A percentile compares a stretch with the other conserved stretches of the same genome.
These are phyloP conservation scores for Mycalesis mineus DNA, from an alignment of 2,888 invertebrate species.

Conservation along the genomic window DNA sequence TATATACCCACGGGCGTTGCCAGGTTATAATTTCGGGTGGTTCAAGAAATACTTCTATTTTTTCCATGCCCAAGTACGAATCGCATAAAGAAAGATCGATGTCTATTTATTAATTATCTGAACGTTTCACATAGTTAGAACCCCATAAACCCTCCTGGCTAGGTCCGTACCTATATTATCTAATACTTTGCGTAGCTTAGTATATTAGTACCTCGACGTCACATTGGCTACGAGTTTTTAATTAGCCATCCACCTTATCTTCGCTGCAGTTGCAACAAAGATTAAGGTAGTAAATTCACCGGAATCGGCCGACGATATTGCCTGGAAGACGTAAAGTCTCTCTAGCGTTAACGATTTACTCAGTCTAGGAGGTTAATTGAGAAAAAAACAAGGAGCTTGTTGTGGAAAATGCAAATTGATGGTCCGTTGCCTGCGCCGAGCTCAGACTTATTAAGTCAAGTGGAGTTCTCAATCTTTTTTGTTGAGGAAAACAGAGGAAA, in stretches of 20 bases:
- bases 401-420: conserved; percentile 20
- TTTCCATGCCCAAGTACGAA: too few species aligned
- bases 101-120: too few species aligned
- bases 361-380: conserved; percentile 44
- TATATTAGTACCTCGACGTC: too few species aligned
- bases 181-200: too few species aligned
- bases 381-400: conserved; percentile 26
- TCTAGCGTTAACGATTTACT: conserved; percentile 32
- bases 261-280: conserved; percentile 21
- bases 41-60: too few species aligned
- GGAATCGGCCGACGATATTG: conserved; percentile 27
- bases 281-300: conserved; percentile 23
- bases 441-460: conserved; percentile 7
- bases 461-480: conserved; percentile 5
- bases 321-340: conserved; percentile 24
- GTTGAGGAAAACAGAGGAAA: not conserved
- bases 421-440: conserved; percentile 7
- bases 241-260: conserved; percentile 13
- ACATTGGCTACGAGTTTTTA: not conserved
- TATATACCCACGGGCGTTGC: too few species aligned
- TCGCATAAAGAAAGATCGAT: too few species aligned
- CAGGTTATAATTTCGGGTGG: too few species aligned
- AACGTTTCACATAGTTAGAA: too few species aligned
- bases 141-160: too few species aligned
- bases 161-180: too few species aligned